Conservation (phyloP, 2,113 vertebrate genomes). For the Chlamydotis undulata region DNA sequence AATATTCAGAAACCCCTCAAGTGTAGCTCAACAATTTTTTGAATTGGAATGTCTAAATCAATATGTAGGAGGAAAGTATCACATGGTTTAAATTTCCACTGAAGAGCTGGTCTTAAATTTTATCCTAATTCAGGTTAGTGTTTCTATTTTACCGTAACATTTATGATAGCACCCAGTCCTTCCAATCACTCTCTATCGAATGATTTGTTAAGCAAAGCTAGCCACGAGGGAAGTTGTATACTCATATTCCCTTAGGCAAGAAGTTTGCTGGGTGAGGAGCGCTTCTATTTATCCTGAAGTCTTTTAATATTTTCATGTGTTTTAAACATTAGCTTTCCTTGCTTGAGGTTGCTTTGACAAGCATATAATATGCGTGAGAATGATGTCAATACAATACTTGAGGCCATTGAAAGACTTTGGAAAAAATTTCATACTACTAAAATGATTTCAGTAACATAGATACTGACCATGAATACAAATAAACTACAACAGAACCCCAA, state of each 20-base stretch:
- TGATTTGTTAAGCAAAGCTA: slow-evolving; percentile 9
- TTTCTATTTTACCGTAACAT: not conserved
- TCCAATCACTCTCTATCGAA: not conserved
- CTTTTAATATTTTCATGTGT: slow-evolving; percentile 25
- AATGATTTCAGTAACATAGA: slow-evolving; percentile 8
- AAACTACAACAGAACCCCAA: not conserved
- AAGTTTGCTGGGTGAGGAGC: not conserved
- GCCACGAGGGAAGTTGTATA: not conserved
- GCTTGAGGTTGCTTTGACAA: not conserved
- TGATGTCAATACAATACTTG: slow-evolving; percentile 13
- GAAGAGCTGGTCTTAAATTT: not conserved
- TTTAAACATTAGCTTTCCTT: slow-evolving; percentile 10
- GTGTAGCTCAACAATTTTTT: not conserved
- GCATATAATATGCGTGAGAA: slow-evolving; percentile 11
- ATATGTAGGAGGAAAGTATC: not conserved
- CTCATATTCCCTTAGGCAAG: not conserved
- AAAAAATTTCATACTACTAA: not conserved
- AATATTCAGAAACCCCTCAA: not conserved
- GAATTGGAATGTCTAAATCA: not conserved
- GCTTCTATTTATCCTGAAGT: not conserved
- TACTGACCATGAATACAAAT: slow-evolving; percentile 46
- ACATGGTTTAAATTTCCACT: not conserved
- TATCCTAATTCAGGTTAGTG: not conserved
- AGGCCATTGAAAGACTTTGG: slow-evolving; percentile 4
- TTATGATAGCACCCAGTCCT: not conserved